phyloP scores from a whole-genome alignment of 1,140 invertebrate genomes.

The Trinorchestia longiramus region DNA sequence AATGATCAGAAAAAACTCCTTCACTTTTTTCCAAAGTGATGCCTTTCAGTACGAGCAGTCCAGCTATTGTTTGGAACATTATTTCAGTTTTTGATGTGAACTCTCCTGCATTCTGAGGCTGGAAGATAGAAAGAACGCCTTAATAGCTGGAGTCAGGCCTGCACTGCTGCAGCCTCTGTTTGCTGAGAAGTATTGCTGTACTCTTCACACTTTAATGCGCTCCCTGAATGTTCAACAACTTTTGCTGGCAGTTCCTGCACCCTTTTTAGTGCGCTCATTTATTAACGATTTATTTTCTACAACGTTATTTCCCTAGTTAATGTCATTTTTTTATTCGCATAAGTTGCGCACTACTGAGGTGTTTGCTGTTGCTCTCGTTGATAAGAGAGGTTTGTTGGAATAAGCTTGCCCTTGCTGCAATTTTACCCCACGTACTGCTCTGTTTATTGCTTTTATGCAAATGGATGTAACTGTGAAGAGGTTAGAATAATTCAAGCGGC shows the following conservation, averaged over 20 bases:
- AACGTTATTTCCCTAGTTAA: background rate
- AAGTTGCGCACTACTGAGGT: background rate
- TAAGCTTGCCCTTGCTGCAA: background rate
- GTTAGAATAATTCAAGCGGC: background rate
- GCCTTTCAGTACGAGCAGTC: background rate
- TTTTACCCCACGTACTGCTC: background rate
- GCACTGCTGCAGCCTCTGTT: background rate
- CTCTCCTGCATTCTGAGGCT: background rate
- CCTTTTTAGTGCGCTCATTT: background rate
- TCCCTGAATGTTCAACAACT: background rate
- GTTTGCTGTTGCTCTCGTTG: background rate
- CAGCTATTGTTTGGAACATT: background rate
- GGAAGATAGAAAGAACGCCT: background rate
- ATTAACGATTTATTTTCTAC: background rate
- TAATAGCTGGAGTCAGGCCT: background rate
- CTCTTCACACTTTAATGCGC: background rate
- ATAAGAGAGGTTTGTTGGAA: background rate
- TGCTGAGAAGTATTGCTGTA: background rate
- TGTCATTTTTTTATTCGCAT: background rate
- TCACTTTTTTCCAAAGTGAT: too few species aligned
- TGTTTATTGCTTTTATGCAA: background rate
- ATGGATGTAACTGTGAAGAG: background rate
- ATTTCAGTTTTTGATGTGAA: background rate
- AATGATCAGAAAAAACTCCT: too few species aligned
- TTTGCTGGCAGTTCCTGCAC: background rate